Conservation (phyloP, 2,888 invertebrate genomes). For the Rhodophaea formosa region DNA sequence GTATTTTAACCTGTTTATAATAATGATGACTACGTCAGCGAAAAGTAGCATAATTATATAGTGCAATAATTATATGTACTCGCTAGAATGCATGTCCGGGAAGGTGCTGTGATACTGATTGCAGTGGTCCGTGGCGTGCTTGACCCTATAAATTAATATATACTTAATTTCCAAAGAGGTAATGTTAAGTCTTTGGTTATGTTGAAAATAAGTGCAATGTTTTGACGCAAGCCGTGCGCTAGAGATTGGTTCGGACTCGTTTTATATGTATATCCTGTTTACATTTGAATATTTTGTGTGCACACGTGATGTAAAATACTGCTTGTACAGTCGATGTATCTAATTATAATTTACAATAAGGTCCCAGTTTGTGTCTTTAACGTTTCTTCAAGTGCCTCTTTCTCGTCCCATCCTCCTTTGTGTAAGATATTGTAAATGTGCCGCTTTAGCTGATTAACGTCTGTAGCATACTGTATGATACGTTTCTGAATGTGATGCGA, state of each 20-base stretch:
- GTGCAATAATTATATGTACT: conserved; percentile 68
- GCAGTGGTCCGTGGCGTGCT: conserved; percentile 36
- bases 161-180: conserved; percentile 69
- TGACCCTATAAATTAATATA: conserved; percentile 60
- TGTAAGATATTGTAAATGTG: conserved; percentile 76
- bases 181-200: conserved; percentile 65
- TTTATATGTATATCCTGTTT: conserved; percentile 69
- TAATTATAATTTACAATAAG: conserved; percentile 56
- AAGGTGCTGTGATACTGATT: neutral
- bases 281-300: conserved; percentile 44
- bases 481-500: conserved; percentile 44
- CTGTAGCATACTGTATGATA: conserved; percentile 23
- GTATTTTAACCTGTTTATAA: conserved; percentile 60
- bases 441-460: conserved; percentile 53
- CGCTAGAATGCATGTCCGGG: conserved; percentile 22
- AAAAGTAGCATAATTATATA: conserved; percentile 70
- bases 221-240: conserved; percentile 47
- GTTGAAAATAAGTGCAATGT: conserved; percentile 63
- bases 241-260: conserved; percentile 49
- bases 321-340: conserved; percentile 55
- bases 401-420: conserved; percentile 62
- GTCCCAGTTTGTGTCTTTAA: conserved; percentile 41
- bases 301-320: conserved; percentile 38
- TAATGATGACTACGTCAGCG: conserved; percentile 46
- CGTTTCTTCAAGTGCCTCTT: conserved; percentile 70